These are phyloP conservation scores for Sylvilagus bachmani DNA, from an alignment of 2,113 vertebrate species.

Conservation along the genomic window DNA sequence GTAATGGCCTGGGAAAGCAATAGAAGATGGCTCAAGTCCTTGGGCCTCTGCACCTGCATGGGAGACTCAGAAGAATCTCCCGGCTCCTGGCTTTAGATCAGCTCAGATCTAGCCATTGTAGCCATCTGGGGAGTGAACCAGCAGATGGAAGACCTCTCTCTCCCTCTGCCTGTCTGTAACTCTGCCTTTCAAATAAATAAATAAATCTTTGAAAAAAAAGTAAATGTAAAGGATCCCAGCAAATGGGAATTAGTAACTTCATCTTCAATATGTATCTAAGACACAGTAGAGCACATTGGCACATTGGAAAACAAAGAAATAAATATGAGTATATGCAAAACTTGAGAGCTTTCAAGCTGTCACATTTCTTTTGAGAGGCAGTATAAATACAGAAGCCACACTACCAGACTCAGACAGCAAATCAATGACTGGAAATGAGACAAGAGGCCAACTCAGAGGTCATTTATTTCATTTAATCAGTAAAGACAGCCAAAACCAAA, in stretches of 20 bases:
- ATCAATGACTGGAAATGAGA: background rate
- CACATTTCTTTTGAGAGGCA: background rate
- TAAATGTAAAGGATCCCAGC: background rate
- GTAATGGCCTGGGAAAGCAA: too few relatives aligned
- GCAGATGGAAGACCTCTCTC: too few relatives aligned
- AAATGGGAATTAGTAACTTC: background rate
- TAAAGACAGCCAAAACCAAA: conserved; percentile 1
- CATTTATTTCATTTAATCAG: background rate
- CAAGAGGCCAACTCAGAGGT: background rate
- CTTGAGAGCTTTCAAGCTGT: background rate
- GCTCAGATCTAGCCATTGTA: too few relatives aligned
- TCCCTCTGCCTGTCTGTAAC: too few relatives aligned
- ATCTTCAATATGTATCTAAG: background rate
- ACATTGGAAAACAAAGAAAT: background rate
- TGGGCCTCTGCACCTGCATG: too few relatives aligned
- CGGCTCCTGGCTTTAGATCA: too few relatives aligned
- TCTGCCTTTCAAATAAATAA: too few relatives aligned
- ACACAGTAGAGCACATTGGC: background rate
- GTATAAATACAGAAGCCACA: background rate
- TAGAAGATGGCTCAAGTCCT: too few relatives aligned
- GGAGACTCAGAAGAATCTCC: too few relatives aligned
- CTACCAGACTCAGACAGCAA: background rate
- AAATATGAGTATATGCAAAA: background rate
- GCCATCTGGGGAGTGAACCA: too few relatives aligned
- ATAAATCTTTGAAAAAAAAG: background rate